Conservation (phyloP, 1,140 invertebrate species). For the Drosophila seguyi region DNA sequence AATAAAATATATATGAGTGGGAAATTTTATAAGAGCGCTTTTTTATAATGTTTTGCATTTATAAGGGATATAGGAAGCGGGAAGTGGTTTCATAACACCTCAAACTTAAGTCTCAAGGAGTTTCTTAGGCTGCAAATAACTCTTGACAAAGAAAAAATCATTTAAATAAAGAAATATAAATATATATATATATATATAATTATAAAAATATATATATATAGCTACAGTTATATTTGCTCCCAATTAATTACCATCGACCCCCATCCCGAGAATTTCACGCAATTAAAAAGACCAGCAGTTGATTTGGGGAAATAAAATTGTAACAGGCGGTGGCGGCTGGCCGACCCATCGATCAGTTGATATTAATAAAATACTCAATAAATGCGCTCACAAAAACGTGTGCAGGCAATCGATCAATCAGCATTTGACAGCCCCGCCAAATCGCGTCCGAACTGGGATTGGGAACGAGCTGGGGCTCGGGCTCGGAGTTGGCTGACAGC, state of each 20-base stretch:
- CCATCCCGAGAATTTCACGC: constrained; percentile 3
- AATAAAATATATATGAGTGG: too few species aligned
- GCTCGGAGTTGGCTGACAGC: constrained; percentile 65
- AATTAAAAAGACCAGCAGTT: constrained; percentile 40
- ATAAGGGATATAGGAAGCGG: too few species aligned
- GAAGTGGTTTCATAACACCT: too few species aligned
- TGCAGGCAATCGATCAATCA: constrained; percentile 85
- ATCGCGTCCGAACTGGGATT: constrained; percentile 32
- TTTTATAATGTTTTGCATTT: too few species aligned
- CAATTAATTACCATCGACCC: not conserved
- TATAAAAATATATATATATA: not conserved
- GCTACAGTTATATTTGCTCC: not conserved
- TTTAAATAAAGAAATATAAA: not conserved
- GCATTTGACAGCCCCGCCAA: constrained; percentile 72
- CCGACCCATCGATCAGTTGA: constrained; percentile 77
- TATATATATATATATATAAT: too few species aligned
- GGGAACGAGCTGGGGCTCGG: too few species aligned
- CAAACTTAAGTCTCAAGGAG: not conserved
- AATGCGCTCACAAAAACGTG: constrained; percentile 82
- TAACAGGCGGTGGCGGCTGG: constrained; percentile 11
- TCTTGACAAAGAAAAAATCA: too few species aligned
- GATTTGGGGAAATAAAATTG: constrained; percentile 13
- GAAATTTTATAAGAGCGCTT: too few species aligned
- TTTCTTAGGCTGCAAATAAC: not conserved
- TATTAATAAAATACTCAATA: constrained; percentile 84